These are phyloP conservation scores for Solenodon paradoxus DNA, from an alignment of 2,113 vertebrate genomes.

Conservation along the genomic window DNA sequence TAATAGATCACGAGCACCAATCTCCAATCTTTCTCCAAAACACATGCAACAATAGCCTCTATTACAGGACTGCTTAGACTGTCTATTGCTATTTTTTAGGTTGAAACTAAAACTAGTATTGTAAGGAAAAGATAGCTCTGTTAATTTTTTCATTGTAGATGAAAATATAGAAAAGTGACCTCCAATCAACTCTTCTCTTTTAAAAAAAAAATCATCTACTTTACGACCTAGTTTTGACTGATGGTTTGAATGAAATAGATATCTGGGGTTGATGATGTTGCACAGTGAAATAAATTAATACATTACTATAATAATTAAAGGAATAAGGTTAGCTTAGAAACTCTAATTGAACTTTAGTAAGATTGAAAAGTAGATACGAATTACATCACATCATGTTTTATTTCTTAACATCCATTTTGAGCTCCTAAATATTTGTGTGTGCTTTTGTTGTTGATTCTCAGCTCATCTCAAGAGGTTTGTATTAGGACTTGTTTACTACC, in stretches of 20 bases:
- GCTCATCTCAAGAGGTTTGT: background rate
- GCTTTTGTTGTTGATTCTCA: background rate
- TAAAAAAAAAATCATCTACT: too few species aligned
- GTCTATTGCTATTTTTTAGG: background rate
- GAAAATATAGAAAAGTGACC: background rate
- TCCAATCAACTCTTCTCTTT: too few species aligned
- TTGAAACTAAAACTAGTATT: background rate
- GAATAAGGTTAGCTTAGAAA: background rate
- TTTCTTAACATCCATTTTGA: background rate
- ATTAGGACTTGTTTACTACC: background rate
- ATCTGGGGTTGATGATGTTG: accelerated
- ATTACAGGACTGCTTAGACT: background rate
- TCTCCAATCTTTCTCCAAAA: conserved; percentile 9
- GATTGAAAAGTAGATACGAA: background rate
- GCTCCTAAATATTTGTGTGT: background rate
- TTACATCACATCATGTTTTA: background rate
- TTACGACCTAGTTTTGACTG: background rate
- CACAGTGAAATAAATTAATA: background rate
- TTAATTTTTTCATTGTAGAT: background rate
- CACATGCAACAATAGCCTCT: background rate
- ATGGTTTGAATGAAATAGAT: background rate
- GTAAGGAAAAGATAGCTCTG: background rate
- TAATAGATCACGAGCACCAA: background rate
- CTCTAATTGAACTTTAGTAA: background rate
- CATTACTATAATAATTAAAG: background rate